Percentiles rank a stretch among this genome's conserved stretches.
Evolutionary conservation across 2,888 invertebrate genomes (phyloP).

Genomic region (Euplexia lucipara): DNA sequence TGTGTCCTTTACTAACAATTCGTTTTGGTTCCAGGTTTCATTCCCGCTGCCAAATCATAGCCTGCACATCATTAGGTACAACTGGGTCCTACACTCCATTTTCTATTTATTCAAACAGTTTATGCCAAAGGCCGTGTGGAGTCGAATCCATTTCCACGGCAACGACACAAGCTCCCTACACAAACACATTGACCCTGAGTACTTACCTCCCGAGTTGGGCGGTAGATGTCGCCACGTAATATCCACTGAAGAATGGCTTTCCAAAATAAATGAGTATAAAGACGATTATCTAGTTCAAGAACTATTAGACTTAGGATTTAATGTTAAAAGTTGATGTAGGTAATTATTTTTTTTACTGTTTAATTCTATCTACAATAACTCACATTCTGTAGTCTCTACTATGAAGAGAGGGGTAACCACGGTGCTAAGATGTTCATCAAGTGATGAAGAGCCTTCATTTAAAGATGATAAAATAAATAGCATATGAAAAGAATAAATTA

Average conservation of each 20-base stretch:
- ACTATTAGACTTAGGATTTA: slow-evolving; percentile 91
- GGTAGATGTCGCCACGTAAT: slow-evolving; percentile 89
- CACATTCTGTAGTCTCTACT: no score
- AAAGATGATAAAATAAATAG: background rate
- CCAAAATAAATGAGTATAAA: slow-evolving; percentile 88
- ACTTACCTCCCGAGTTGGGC: slow-evolving; percentile 83
- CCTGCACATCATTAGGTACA: slow-evolving; percentile 95
- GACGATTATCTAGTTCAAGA: slow-evolving; percentile 91
- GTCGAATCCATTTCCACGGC: slow-evolving; percentile 86
- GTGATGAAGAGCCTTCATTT: no score
- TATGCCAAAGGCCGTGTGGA: slow-evolving; percentile 92
- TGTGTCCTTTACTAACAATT: background rate
- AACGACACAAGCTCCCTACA: slow-evolving; percentile 82
- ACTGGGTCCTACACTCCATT: slow-evolving; percentile 94
- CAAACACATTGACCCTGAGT: slow-evolving; percentile 79
- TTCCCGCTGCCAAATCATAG: slow-evolving; percentile 94
- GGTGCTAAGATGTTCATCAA: no score
- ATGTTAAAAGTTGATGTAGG: slow-evolving; percentile 66
- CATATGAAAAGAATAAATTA: slow-evolving; percentile 17
- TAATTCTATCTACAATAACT: no score
- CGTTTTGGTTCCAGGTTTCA: slow-evolving; percentile 88
- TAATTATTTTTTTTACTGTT: no score
- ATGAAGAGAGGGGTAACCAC: no score
- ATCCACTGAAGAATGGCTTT: slow-evolving; percentile 92
- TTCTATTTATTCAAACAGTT: slow-evolving; percentile 95